Percentiles rank a stretch among this genome's conserved stretches.
These are phyloP conservation scores for Xestia sexstrigata DNA, from an alignment of 2,888 invertebrate genomes.

Conservation along the genomic window DNA sequence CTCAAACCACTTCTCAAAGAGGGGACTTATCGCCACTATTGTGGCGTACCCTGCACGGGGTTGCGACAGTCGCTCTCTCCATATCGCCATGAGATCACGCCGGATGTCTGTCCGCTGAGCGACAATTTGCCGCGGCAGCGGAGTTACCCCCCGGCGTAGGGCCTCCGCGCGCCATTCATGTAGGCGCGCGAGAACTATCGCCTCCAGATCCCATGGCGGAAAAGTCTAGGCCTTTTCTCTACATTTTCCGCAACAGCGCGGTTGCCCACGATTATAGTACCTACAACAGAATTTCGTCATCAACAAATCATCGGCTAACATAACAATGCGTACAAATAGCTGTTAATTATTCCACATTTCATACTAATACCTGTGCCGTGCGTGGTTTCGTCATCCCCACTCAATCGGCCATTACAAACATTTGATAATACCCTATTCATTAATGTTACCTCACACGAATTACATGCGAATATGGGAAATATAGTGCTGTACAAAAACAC, in stretches of 20 bases:
- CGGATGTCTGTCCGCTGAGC: no score
- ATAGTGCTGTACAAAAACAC: constrained; percentile 72
- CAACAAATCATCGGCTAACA: constrained; percentile 53
- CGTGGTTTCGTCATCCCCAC: constrained; percentile 62
- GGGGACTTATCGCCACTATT: no score
- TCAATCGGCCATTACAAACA: constrained; percentile 77
- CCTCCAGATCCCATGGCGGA: no score
- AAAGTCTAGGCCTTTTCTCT: neutral
- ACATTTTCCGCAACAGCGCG: neutral
- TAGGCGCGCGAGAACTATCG: no score
- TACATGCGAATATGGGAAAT: constrained; percentile 81
- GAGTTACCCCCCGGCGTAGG: no score
- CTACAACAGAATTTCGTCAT: constrained; percentile 45
- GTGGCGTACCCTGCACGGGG: no score
- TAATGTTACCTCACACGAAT: constrained; percentile 76
- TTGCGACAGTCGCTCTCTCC: no score
- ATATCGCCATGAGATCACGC: no score
- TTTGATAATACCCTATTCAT: constrained; percentile 86
- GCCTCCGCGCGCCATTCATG: no score
- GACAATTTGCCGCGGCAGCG: no score
- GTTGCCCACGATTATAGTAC: constrained; percentile 24
- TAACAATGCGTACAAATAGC: constrained; percentile 58
- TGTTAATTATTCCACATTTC: constrained; percentile 67
- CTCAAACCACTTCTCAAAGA: no score
- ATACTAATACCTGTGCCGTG: constrained; percentile 52